Percentiles rank a stretch among this genome's conserved stretches.
Evolutionary conservation across 2,888 invertebrate genomes (phyloP).

Genomic region (Leucoptera coffeella): DNA sequence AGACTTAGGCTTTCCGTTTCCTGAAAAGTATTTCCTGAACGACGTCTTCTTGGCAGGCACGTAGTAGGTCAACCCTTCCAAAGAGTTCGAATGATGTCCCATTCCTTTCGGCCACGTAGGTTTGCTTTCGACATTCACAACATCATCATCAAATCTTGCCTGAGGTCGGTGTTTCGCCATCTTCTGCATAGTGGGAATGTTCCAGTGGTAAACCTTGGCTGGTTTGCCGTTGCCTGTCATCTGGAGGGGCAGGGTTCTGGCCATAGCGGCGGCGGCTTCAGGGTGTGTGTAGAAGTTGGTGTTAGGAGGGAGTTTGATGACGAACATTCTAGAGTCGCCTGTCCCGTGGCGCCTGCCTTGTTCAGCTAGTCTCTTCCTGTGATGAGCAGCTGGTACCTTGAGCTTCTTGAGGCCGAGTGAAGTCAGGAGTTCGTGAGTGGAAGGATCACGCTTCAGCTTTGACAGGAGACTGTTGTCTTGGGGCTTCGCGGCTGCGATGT

Average conservation of each 20-base stretch:
- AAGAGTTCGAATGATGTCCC: conserved; percentile 29
- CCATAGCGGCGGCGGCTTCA: conserved; percentile 52
- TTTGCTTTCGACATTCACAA: conserved; percentile 56
- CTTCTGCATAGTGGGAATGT: conserved; percentile 70
- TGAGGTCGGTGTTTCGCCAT: conserved; percentile 49
- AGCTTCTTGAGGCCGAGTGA: conserved; percentile 70
- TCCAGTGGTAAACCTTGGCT: conserved; percentile 82
- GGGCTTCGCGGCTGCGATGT: conserved; percentile 15
- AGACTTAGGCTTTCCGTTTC: conserved; percentile 79
- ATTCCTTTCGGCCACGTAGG: conserved; percentile 52
- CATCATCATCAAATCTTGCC: conserved; percentile 48
- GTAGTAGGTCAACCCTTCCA: conserved; percentile 56
- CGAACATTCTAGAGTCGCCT: conserved; percentile 80
- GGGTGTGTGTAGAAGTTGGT: conserved; percentile 72
- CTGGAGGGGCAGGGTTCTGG: conserved; percentile 62
- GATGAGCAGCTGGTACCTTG: conserved; percentile 69
- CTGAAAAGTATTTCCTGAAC: conserved; percentile 73
- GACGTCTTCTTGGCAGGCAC: conserved; percentile 64
- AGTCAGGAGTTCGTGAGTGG: conserved; percentile 63
- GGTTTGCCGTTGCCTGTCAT: conserved; percentile 81
- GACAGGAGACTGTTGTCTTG: conserved; percentile 17
- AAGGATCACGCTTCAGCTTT: conserved; percentile 23
- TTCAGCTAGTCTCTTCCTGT: conserved; percentile 72
- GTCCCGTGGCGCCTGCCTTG: conserved; percentile 66
- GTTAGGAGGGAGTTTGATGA: conserved; percentile 81